Percentiles rank a stretch among this genome's conserved stretches.
These are phyloP conservation scores for Hestina assimilis DNA, from an alignment of 1,140 invertebrate species.

Conservation along the genomic window DNA sequence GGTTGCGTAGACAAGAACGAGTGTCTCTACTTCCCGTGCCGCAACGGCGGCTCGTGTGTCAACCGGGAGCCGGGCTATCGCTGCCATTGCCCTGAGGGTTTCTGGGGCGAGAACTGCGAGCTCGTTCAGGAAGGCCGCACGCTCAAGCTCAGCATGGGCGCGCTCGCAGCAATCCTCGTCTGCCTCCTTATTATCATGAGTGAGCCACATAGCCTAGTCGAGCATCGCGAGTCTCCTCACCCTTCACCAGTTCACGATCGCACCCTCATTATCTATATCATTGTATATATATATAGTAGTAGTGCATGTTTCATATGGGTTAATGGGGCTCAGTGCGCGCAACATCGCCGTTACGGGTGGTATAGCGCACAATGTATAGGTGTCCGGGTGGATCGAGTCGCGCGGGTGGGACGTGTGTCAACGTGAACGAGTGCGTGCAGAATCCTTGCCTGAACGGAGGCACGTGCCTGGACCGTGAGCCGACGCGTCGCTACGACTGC, in stretches of 20 bases:
- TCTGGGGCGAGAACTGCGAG: slow-evolving; percentile 96
- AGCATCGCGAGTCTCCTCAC: slow-evolving; percentile 49
- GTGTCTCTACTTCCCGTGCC: slow-evolving; percentile 93
- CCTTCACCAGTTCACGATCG: slow-evolving; percentile 52
- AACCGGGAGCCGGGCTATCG: slow-evolving; percentile 92
- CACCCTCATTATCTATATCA: slow-evolving; percentile 38
- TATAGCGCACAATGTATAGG: slow-evolving; percentile 76
- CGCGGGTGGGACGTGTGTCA: slow-evolving; percentile 82
- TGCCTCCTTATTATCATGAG: slow-evolving; percentile 96
- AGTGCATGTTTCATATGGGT: slow-evolving; percentile 55
- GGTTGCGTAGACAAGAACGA: slow-evolving; percentile 96
- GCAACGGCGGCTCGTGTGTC: slow-evolving; percentile 93
- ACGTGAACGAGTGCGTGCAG: slow-evolving; percentile 87
- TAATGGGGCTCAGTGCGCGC: slow-evolving; percentile 63
- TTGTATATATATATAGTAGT: slow-evolving; percentile 53
- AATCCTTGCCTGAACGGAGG: slow-evolving; percentile 87
- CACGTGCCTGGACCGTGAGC: slow-evolving; percentile 84
- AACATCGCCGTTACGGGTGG: slow-evolving; percentile 28
- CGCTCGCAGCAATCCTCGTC: slow-evolving; percentile 94
- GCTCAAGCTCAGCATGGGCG: slow-evolving; percentile 95
- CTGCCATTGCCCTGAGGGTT: slow-evolving; percentile 93
- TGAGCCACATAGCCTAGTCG: slow-evolving; percentile 80
- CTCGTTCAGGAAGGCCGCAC: slow-evolving; percentile 94
- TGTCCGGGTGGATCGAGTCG: slow-evolving; percentile 85
- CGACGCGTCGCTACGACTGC: slow-evolving; percentile 86